Evolutionary conservation across 2,113 vertebrate genomes (phyloP).

Genomic region (Vulpes vulpes): DNA sequence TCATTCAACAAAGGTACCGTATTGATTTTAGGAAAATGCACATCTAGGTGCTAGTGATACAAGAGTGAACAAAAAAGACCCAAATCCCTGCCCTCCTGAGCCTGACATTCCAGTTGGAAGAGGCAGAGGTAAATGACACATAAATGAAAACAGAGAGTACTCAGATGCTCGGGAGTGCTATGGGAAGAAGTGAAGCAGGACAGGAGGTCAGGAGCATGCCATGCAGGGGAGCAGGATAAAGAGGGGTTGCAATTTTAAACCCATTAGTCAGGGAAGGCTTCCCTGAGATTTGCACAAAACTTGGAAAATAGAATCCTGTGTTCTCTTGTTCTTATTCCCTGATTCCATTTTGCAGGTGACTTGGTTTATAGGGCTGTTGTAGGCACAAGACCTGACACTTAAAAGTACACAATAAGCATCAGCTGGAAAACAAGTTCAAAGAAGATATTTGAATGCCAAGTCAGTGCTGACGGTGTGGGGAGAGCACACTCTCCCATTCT

Average conservation of each 20-base stretch:
- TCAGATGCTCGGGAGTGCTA: background rate
- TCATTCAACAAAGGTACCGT: background rate
- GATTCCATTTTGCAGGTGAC: background rate
- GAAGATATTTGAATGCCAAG: background rate
- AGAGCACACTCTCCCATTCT: background rate
- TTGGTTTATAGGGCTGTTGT: background rate
- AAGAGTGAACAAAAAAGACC: background rate
- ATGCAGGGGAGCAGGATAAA: rapidly evolving
- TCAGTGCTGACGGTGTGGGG: background rate
- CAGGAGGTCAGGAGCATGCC: rapidly evolving
- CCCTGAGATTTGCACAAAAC: background rate
- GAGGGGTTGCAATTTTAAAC: background rate
- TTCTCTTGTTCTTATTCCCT: background rate
- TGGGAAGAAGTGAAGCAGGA: background rate
- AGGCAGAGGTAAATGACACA: background rate
- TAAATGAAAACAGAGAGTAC: background rate
- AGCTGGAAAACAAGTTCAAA: background rate
- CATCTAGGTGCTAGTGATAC: background rate
- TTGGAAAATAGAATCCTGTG: background rate
- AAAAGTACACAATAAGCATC: background rate
- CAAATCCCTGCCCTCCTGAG: background rate
- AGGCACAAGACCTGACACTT: background rate
- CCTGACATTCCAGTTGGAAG: background rate
- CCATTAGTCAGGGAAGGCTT: background rate
- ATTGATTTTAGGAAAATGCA: background rate